These are phyloP conservation scores for Drosophila sucinea DNA, from an alignment of 1,140 invertebrate species.

Conservation along the genomic window DNA sequence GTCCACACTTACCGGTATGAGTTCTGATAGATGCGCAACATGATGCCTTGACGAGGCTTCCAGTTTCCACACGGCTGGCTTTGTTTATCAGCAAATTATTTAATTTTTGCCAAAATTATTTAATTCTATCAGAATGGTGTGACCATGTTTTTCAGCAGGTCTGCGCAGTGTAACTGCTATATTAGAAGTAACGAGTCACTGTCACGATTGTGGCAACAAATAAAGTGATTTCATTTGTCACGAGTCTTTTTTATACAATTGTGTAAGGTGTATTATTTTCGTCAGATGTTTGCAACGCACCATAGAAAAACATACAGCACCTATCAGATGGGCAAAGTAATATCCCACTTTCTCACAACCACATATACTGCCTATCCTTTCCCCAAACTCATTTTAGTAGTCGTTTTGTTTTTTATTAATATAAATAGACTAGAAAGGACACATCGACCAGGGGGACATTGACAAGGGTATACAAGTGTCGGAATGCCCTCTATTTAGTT, in stretches of 20 bases:
- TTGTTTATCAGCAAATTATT: constrained; percentile 41
- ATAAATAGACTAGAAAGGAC: no score
- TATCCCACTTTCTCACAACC: no score
- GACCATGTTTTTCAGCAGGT: not conserved
- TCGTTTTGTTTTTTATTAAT: no score
- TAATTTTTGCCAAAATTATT: constrained; percentile 37
- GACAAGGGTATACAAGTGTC: not conserved
- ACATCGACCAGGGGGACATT: no score
- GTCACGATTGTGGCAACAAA: not conserved
- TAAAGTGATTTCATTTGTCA: not conserved
- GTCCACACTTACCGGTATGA: constrained; percentile 62
- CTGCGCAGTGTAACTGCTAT: not conserved
- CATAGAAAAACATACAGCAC: no score
- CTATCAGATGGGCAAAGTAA: no score
- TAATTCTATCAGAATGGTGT: constrained; percentile 20
- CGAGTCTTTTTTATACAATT: not conserved
- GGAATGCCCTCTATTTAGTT: not conserved
- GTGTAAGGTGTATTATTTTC: no score
- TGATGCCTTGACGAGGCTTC: constrained; percentile 49
- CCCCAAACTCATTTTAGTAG: no score
- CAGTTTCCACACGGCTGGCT: constrained; percentile 54
- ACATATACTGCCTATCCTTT: no score
- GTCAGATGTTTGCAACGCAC: no score
- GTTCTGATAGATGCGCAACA: constrained; percentile 76
- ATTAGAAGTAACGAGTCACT: not conserved